These are phyloP conservation scores for Beris morrisii DNA, from an alignment of 2,888 invertebrate genomes.

Conservation along the genomic window DNA sequence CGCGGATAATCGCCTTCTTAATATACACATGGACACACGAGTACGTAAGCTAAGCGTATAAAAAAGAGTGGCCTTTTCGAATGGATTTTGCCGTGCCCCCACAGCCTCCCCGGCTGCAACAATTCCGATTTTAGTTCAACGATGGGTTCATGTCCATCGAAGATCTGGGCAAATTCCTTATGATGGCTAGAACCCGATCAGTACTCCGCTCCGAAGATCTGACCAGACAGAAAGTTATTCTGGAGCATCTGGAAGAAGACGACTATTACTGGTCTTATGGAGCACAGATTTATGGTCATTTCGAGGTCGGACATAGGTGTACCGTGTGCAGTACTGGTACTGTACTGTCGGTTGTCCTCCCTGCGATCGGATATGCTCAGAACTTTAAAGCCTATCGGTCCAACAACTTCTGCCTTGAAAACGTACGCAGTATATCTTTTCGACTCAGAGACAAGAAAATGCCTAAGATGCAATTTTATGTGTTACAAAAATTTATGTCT, in stretches of 20 bases:
- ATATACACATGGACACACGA: slow-evolving; percentile 32
- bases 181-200: slow-evolving; percentile 1
- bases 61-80: slow-evolving; percentile 13
- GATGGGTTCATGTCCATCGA: slow-evolving; percentile 30
- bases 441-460: slow-evolving; percentile 6
- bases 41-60: slow-evolving; percentile 7
- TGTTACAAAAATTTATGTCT: slow-evolving; percentile 39
- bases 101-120: slow-evolving; percentile 10
- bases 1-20: slow-evolving; percentile 38
- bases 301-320: slow-evolving; percentile 22
- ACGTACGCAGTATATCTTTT: slow-evolving; percentile 25
- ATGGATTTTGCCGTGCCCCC: slow-evolving; percentile 14
- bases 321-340: slow-evolving; percentile 25
- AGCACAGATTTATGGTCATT: slow-evolving; percentile 22
- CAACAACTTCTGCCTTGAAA: slow-evolving; percentile 16
- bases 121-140: slow-evolving; percentile 20
- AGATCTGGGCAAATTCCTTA: slow-evolving; percentile 15
- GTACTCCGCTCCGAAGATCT: background rate
- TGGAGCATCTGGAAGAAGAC: slow-evolving; percentile 15
- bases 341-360: slow-evolving; percentile 17
- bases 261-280: background rate
- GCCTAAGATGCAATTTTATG: slow-evolving; percentile 38
- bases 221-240: background rate
- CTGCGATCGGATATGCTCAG: slow-evolving; percentile 25
- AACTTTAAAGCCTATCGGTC: slow-evolving; percentile 10